Base-by-base conservation (phyloP, 2,888 invertebrate species). In the Teleiodes luculella region DNA sequence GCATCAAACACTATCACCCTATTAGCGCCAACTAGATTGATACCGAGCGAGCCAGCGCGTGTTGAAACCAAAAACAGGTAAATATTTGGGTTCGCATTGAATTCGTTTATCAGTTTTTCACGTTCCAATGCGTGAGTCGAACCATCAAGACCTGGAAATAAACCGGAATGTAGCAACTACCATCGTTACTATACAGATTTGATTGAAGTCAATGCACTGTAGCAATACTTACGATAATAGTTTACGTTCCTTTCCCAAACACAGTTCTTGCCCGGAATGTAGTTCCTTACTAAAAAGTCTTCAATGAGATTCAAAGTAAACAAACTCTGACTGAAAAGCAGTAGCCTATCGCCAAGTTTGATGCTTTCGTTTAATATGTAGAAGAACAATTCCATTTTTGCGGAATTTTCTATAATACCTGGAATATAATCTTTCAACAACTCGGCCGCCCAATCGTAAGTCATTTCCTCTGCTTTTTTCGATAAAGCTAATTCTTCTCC, bases 1-100 rank as follows among this genome's bases (percentile, higher is more conserved):
- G 99, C 98, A 80, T 99, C 99, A 72, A 99, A 95, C 48, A 99
- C 98, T 39, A 98, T 95, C 4, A 99, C 99, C 31, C 99, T 92
- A 84, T 98, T 99, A 0, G 99, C 99, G 13, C 98, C 98, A 16
- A 98, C 96, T 59, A 99, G 91, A 88, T 99, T 99, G 62, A 99
- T 98, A 7, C 99, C 99, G 31, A 98, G 88, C 11, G 98, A 98
- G 1, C 98, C 98, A 35, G 98, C 98, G 65, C 97, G 92, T 0
- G 99, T 99, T 0, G 98, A 99, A 37, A 99, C 97, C 53, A 99
- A 91, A 82, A 99, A 99, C 60, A 99, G 83, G 76, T 96, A 95
- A 49, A 98, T 93, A 68, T 94, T 93, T 1, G 94, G 92, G 81
- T 97, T 97, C 0, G 93, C 92, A 76, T 99, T 99, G 81, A 99